These are phyloP conservation scores for Noctua fimbriata DNA, from an alignment of 2,888 invertebrate genomes.

Conservation along the genomic window DNA sequence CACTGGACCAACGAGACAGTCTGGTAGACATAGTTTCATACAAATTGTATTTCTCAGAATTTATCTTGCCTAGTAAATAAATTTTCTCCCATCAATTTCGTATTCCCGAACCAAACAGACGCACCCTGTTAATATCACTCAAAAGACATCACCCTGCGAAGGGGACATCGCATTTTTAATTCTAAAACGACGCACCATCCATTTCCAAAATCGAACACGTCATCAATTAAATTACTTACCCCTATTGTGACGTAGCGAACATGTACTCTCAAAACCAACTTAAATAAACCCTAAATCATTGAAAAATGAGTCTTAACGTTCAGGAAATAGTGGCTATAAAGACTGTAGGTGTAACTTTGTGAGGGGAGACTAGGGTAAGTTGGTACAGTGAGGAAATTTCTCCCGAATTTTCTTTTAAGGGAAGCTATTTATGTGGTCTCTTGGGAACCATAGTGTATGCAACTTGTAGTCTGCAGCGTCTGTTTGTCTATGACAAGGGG, in stretches of 20 bases:
- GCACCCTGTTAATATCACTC: conserved; percentile 22
- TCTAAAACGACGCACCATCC: conserved; percentile 76
- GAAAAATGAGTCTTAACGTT: neutral
- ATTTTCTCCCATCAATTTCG: neutral
- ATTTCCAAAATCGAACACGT: conserved; percentile 87
- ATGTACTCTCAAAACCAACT: conserved; percentile 43
- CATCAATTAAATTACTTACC: conserved; percentile 89
- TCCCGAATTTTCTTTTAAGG: conserved; percentile 79
- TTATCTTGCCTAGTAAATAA: neutral
- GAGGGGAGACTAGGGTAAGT: conserved; percentile 71
- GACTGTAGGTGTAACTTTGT: conserved; percentile 38
- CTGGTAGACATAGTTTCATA: neutral
- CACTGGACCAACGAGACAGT: neutral
- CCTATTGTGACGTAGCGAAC: conserved; percentile 80
- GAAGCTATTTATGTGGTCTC: conserved; percentile 75
- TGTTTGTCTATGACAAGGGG: conserved; percentile 75
- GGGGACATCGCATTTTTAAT: conserved; percentile 72
- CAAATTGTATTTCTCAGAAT: neutral
- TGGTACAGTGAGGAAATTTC: conserved; percentile 76
- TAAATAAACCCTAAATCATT: neutral
- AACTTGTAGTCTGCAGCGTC: conserved; percentile 79
- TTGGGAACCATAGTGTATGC: conserved; percentile 79
- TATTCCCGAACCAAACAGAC: conserved; percentile 17
- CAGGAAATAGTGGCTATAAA: neutral
- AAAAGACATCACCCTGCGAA: conserved; percentile 38